phyloP scores from a whole-genome alignment of 2,797 vertebrate genomes.

The Octomys mimax region DNA sequence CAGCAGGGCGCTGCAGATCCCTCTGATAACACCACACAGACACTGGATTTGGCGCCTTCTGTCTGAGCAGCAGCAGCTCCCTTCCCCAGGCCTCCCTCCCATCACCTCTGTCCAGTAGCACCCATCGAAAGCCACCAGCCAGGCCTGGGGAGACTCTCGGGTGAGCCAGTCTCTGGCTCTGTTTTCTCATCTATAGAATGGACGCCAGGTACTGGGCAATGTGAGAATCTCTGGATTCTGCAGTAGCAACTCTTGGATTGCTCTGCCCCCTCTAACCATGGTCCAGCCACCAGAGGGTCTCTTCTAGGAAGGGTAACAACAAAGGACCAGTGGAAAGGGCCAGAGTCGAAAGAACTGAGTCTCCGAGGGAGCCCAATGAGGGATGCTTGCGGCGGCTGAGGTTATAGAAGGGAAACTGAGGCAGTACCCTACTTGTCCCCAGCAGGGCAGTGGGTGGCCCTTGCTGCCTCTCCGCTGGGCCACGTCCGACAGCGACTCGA shows the following conservation, averaged over 20 bases:
- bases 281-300: not conserved
- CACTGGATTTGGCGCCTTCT: slow-evolving; percentile 65
- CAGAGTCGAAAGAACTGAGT: not conserved
- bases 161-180: not conserved
- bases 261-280: not conserved
- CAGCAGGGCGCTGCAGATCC: slow-evolving; percentile 59
- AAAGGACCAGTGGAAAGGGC: not conserved
- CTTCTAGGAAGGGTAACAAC: not conserved
- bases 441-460: not conserved
- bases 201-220: not conserved
- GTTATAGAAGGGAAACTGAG: slow-evolving; percentile 42
- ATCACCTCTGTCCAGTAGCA: not conserved
- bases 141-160: not conserved
- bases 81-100: not conserved
- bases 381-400: not conserved
- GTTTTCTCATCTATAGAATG: slow-evolving; percentile 59
- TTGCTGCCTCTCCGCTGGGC: not conserved
- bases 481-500: slow-evolving; percentile 27
- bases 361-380: not conserved
- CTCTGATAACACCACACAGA: slow-evolving; percentile 46
- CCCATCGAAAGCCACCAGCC: not conserved
- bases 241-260: not conserved
- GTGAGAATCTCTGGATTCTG: not conserved
- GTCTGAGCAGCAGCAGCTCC: slow-evolving; percentile 67
- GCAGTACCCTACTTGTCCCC: slow-evolving; percentile 24